Evolutionary conservation across 2,797 vertebrate genomes (phyloP).

Genomic region (Botia kubotai): DNA sequence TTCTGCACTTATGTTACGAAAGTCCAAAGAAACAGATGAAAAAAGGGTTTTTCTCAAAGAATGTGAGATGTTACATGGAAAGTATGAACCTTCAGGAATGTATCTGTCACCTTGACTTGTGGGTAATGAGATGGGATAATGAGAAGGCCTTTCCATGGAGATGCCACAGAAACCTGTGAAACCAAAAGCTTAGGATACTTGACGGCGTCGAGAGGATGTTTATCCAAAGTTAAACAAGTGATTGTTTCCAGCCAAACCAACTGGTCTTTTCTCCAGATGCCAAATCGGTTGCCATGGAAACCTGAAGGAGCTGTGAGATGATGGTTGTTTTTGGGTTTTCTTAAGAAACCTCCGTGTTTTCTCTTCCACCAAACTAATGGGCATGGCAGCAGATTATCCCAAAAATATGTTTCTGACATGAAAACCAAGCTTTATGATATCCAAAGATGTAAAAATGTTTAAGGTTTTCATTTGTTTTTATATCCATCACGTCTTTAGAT

Average conservation of each 20-base stretch:
- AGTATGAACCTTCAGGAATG: slow-evolving; percentile 58
- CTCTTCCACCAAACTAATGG: slow-evolving; percentile 42
- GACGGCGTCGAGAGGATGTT: slow-evolving; percentile 42
- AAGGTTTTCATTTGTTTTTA: slow-evolving; percentile 73
- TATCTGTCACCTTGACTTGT: slow-evolving; percentile 28
- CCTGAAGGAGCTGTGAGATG: slow-evolving; percentile 59
- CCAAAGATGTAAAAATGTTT: slow-evolving; percentile 79
- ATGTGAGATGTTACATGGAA: slow-evolving; percentile 52
- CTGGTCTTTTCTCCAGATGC: slow-evolving; percentile 68
- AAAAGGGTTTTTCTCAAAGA: slow-evolving; percentile 32
- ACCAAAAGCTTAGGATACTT: slow-evolving; percentile 36
- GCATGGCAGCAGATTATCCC: slow-evolving; percentile 63
- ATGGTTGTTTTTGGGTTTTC: slow-evolving; percentile 53
- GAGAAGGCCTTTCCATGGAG: slow-evolving; percentile 42
- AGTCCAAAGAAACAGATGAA: slow-evolving; percentile 54
- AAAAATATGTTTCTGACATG: slow-evolving; percentile 65
- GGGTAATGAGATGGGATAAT: slow-evolving; percentile 29
- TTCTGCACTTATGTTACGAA: slow-evolving; percentile 40
- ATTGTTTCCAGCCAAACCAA: slow-evolving; percentile 56
- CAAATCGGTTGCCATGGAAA: slow-evolving; percentile 65
- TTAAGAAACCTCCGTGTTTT: slow-evolving; percentile 34
- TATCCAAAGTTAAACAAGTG: slow-evolving; percentile 39
- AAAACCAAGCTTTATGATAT: slow-evolving; percentile 75
- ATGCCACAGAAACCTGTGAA: slow-evolving; percentile 32
- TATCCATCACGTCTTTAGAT: slow-evolving; percentile 58